phyloP scores from a whole-genome alignment of 2,888 invertebrate species.

The Lampropteryx suffumata region DNA sequence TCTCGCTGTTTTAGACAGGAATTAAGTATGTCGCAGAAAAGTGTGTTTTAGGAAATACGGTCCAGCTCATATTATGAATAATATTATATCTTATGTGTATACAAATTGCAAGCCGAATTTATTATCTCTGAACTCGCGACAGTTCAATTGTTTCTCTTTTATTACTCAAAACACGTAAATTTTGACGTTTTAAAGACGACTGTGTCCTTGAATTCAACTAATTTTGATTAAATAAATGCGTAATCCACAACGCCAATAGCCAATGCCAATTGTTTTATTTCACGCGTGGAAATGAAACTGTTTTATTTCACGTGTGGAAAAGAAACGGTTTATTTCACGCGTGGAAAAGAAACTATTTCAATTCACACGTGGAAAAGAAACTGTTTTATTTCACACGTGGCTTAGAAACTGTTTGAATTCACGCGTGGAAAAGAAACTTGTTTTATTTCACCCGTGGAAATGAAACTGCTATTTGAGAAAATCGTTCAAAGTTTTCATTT shows the following conservation, averaged over 20 bases:
- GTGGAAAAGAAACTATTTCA: conserved; percentile 48
- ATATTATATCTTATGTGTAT: too few relatives aligned
- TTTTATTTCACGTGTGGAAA: too few relatives aligned
- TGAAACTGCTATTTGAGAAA: conserved; percentile 30
- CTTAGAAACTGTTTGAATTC: too few relatives aligned
- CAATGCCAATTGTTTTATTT: conserved; percentile 35
- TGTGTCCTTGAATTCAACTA: conserved; percentile 5
- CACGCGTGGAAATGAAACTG: conserved; percentile 48
- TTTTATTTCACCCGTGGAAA: conserved; percentile 43
- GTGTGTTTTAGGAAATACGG: too few relatives aligned
- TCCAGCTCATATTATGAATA: too few relatives aligned
- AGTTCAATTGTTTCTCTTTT: too few relatives aligned
- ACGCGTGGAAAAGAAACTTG: too few relatives aligned
- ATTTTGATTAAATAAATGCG: conserved; percentile 68
- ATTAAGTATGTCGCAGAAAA: too few relatives aligned
- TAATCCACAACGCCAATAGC: conserved; percentile 50
- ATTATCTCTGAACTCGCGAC: too few relatives aligned
- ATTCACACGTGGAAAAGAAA: too few relatives aligned
- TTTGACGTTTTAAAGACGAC: conserved; percentile 2
- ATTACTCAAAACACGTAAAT: background rate
- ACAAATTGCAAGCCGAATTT: too few relatives aligned
- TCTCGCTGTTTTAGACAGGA: too few relatives aligned
- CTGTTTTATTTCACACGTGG: conserved; percentile 42
- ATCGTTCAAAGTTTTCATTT: conserved; percentile 34
- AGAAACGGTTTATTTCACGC: conserved; percentile 38